Evolutionary conservation across 2,113 vertebrate species (phyloP).

Genomic region (Carlito syrichta): DNA sequence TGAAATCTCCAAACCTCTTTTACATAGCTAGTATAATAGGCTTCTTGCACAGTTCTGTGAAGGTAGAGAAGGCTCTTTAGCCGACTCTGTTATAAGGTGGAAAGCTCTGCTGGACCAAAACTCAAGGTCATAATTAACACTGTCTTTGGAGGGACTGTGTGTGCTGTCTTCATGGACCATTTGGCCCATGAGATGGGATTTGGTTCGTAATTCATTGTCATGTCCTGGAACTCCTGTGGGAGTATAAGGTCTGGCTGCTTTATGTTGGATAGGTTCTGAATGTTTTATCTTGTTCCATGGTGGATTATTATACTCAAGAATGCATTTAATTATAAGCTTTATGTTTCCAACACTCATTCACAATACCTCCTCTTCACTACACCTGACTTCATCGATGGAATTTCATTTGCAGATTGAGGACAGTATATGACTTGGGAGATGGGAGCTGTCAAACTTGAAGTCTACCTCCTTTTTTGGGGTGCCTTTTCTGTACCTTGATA

Average conservation of each 20-base stretch:
- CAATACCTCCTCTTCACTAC: slow-evolving; percentile 52
- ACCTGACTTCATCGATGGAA: slow-evolving; percentile 53
- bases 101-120: slow-evolving; percentile 36
- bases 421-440: not conserved
- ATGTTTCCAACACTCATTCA: slow-evolving; percentile 47
- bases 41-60: not conserved
- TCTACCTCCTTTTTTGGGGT: not conserved
- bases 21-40: not conserved
- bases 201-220: slow-evolving; percentile 65
- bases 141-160: slow-evolving; percentile 38
- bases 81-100: not conserved
- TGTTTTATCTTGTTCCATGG: slow-evolving; percentile 67
- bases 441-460: not conserved
- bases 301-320: slow-evolving; percentile 55
- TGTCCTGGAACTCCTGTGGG: slow-evolving; percentile 55
- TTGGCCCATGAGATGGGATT: slow-evolving; percentile 60
- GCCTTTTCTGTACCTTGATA: not conserved
- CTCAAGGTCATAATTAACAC: slow-evolving; percentile 38
- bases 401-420: slow-evolving; percentile 50
- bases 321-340: slow-evolving; percentile 58
- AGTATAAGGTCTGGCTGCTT: slow-evolving; percentile 58
- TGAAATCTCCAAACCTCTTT: not conserved
- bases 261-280: slow-evolving; percentile 33
- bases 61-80: not conserved
- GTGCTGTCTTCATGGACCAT: slow-evolving; percentile 64